Evolutionary conservation across 2,113 vertebrate genomes (phyloP).

Genomic region (Platichthys flesus): DNA sequence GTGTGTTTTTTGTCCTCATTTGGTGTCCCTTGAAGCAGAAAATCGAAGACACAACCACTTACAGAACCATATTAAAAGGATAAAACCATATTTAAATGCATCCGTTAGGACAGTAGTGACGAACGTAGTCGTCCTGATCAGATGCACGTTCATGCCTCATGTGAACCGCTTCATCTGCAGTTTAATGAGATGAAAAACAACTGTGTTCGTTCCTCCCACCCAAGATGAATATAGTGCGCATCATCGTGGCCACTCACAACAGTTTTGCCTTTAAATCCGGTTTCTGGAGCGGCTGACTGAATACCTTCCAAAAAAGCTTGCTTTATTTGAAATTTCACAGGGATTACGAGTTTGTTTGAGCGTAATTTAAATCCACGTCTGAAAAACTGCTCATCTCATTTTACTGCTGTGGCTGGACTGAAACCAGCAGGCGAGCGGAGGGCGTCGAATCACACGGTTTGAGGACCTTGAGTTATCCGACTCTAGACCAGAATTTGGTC

Average conservation of each 20-base stretch:
- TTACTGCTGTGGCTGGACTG: slow-evolving; percentile 41
- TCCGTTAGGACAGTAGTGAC: background rate
- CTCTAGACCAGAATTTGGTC: slow-evolving; percentile 19
- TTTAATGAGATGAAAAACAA: slow-evolving; percentile 65
- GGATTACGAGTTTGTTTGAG: slow-evolving; percentile 52
- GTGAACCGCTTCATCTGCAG: slow-evolving; percentile 46
- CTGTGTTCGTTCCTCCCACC: slow-evolving; percentile 60
- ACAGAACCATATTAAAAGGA: slow-evolving; percentile 23
- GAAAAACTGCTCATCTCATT: slow-evolving; percentile 46
- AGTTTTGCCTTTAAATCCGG: too few species aligned
- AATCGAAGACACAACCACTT: background rate
- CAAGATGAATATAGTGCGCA: slow-evolving; percentile 45
- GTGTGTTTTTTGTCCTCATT: background rate
- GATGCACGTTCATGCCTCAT: slow-evolving; percentile 34
- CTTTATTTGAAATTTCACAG: background rate
- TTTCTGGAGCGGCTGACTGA: too few species aligned
- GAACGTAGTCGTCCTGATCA: slow-evolving; percentile 18
- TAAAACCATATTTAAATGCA: background rate
- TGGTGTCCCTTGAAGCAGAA: slow-evolving; percentile 4
- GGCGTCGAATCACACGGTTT: slow-evolving; percentile 29
- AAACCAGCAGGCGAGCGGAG: slow-evolving; percentile 30
- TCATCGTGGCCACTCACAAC: slow-evolving; percentile 46
- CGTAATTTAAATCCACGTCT: slow-evolving; percentile 40
- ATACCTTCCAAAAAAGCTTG: too few species aligned
- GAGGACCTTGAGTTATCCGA: slow-evolving; percentile 15